These are phyloP conservation scores for Amphipoea oculea DNA, from an alignment of 2,888 invertebrate species.

Conservation along the genomic window DNA sequence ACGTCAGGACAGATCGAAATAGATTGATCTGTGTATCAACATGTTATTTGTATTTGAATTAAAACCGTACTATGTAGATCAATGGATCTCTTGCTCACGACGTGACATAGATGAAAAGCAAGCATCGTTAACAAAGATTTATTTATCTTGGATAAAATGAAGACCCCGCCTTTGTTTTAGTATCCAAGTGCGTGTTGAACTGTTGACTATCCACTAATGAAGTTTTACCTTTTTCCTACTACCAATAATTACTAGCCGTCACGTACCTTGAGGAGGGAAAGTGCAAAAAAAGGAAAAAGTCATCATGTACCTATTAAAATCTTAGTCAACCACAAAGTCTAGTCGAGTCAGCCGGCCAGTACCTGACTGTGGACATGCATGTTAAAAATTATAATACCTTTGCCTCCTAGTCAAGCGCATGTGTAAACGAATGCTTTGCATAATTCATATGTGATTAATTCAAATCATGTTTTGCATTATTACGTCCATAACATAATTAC, in stretches of 20 bases:
- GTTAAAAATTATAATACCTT: conserved; percentile 35
- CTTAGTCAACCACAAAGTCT: conserved; percentile 15
- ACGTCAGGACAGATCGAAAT: conserved; percentile 59
- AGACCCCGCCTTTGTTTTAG: conserved; percentile 56
- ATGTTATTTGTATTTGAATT: conserved; percentile 55
- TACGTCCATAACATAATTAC: conserved; percentile 72
- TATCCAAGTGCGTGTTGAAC: conserved; percentile 40
- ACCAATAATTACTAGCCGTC: conserved; percentile 30
- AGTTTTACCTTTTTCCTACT: conserved; percentile 42
- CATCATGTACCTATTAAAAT: not conserved
- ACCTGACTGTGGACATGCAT: conserved; percentile 11
- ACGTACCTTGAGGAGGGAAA: not conserved
- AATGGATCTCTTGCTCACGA: conserved; percentile 51
- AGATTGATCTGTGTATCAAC: conserved; percentile 59
- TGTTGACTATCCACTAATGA: conserved; percentile 41
- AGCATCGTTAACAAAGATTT: conserved; percentile 47
- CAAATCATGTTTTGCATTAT: conserved; percentile 69
- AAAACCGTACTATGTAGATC: conserved; percentile 54
- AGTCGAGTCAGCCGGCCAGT: not conserved
- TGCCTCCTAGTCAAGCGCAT: conserved; percentile 51
- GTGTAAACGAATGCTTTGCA: conserved; percentile 69
- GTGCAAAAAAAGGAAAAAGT: conserved; percentile 8
- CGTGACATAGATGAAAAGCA: conserved; percentile 31
- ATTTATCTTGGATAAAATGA: conserved; percentile 44
- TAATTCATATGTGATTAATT: conserved; percentile 75